Evolutionary conservation across 2,888 invertebrate genomes (phyloP).

Genomic region (Tipula confusa): DNA sequence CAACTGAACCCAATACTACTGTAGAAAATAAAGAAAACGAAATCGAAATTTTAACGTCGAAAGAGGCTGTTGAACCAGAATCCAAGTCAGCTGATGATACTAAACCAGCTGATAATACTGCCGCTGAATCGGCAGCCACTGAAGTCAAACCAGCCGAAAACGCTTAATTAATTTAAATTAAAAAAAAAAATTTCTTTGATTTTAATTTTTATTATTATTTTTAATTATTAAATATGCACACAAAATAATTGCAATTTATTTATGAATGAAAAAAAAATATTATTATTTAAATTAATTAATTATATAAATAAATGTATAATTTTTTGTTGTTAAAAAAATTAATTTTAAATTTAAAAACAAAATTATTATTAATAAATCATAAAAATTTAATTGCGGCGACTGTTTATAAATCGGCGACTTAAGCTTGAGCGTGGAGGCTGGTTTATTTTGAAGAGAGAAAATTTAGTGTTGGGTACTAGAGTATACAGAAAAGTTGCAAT

Average conservation of each 20-base stretch:
- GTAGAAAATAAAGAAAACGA: neutral
- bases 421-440: no score
- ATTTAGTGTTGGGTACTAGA: no score
- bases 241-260: neutral
- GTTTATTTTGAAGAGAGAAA: no score
- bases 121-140: neutral
- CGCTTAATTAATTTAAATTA: neutral
- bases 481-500: no score
- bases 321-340: neutral
- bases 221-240: neutral
- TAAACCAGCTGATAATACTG: neutral
- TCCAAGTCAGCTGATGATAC: neutral
- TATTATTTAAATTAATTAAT: conserved; percentile 5
- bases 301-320: neutral
- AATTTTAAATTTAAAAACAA: neutral
- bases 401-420: no score
- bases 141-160: neutral
- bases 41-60: neutral
- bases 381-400: neutral
- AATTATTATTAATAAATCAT: neutral
- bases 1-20: neutral
- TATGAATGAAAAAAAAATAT: neutral
- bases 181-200: neutral
- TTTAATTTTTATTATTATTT: neutral
- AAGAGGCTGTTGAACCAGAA: neutral